These are phyloP conservation scores for Strix aluco DNA, from an alignment of 2,113 vertebrate genomes.

Conservation along the genomic window DNA sequence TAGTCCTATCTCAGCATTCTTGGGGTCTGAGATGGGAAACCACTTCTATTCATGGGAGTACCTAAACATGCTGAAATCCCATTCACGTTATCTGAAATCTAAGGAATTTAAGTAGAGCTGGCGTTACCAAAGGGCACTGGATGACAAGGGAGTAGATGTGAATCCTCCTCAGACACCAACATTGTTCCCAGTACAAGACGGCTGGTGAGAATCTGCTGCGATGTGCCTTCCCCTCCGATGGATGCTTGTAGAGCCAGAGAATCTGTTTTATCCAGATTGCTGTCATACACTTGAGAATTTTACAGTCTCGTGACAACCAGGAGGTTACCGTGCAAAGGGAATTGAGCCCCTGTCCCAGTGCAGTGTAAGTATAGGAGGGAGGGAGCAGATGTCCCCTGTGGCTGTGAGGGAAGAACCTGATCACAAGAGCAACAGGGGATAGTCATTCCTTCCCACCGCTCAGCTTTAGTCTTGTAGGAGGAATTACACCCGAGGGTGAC, in stretches of 20 bases:
- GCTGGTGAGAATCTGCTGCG: neutral
- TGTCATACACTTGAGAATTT: neutral
- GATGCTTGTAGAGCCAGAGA: neutral
- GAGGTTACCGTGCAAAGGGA: neutral
- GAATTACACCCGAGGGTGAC: neutral
- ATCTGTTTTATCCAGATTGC: neutral
- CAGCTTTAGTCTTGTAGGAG: neutral
- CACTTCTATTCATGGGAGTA: neutral
- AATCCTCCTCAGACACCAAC: neutral
- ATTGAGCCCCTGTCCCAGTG: fast-evolving
- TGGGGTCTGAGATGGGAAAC: neutral
- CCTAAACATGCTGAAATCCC: neutral
- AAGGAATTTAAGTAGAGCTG: neutral
- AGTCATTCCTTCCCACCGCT: neutral
- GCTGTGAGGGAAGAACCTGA: neutral
- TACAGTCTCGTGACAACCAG: neutral
- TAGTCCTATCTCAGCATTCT: neutral
- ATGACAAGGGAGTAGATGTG: neutral
- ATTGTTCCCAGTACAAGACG: neutral
- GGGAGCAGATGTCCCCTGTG: neutral
- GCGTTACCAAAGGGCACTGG: neutral
- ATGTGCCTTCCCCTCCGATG: neutral
- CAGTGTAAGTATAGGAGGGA: neutral
- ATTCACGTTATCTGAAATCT: neutral
- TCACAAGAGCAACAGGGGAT: neutral